Conservation (phyloP, 2,888 invertebrate genomes). For the Drosophila kokeensis region DNA sequence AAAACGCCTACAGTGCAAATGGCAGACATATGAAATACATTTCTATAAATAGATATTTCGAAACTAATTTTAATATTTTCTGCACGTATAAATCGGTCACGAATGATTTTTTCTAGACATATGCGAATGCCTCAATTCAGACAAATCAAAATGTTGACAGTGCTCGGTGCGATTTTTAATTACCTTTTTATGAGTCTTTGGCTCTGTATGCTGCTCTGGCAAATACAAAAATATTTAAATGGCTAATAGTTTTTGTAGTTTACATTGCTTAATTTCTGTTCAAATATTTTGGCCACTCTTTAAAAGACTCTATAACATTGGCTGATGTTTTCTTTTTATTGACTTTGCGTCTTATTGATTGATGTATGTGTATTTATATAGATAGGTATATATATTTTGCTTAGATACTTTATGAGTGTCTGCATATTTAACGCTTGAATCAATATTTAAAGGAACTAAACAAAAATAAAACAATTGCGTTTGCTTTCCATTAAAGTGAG, state of each 20-base stretch:
- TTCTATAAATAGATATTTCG: slow-evolving; percentile 63
- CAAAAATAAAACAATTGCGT: slow-evolving; percentile 15
- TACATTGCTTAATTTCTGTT: slow-evolving; percentile 68
- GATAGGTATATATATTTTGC: slow-evolving; percentile 5
- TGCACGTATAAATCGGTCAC: slow-evolving; percentile 61
- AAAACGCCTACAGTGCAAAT: slow-evolving; percentile 50
- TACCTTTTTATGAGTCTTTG: slow-evolving; percentile 52
- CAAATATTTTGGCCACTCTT: slow-evolving; percentile 60
- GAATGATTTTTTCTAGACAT: slow-evolving; percentile 57
- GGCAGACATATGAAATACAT: slow-evolving; percentile 55
- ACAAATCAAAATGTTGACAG: slow-evolving; percentile 75
- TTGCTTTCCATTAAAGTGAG: slow-evolving; percentile 61
- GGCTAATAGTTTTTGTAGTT: slow-evolving; percentile 56
- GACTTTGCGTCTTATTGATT: slow-evolving; percentile 46
- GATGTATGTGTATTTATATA: slow-evolving; percentile 12
- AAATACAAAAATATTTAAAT: slow-evolving; percentile 23
- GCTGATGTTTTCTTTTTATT: slow-evolving; percentile 45
- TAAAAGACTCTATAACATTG: slow-evolving; percentile 32
- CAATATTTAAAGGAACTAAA: slow-evolving; percentile 64
- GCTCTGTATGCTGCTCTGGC: background rate
- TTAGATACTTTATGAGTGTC: slow-evolving; percentile 45
- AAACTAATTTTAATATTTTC: slow-evolving; percentile 70
- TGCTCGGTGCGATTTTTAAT: slow-evolving; percentile 50
- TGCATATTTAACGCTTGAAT: slow-evolving; percentile 54
- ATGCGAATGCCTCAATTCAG: slow-evolving; percentile 66